Conservation (phyloP, 2,113 vertebrate genomes). For the Misgurnus anguillicaudatus region DNA sequence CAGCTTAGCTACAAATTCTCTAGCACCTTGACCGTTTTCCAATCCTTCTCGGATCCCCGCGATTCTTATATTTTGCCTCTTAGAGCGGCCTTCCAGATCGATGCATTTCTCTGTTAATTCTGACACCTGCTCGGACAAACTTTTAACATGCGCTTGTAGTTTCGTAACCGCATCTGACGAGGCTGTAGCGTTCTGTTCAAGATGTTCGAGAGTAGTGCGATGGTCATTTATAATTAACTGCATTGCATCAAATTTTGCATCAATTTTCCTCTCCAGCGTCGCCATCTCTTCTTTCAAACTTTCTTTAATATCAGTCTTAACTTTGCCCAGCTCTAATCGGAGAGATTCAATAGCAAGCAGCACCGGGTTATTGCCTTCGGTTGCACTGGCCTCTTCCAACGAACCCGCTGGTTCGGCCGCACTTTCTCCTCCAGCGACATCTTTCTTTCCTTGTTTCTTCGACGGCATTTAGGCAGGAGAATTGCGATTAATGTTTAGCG, state of each 20-base stretch:
- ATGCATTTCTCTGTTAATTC: not conserved
- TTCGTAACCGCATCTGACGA: not conserved
- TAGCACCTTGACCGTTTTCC: too few species aligned
- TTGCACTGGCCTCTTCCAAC: not conserved
- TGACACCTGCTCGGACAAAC: not conserved
- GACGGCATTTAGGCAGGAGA: too few species aligned
- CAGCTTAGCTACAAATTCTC: too few species aligned
- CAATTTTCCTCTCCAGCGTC: not conserved
- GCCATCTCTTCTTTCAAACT: not conserved
- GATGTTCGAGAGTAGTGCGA: not conserved
- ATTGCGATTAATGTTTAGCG: too few species aligned
- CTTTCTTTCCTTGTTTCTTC: too few species aligned
- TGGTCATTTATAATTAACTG: not conserved
- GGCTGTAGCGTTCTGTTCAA: not conserved
- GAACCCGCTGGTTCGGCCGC: not conserved
- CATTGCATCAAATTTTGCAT: not conserved
- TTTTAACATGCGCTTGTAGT: not conserved
- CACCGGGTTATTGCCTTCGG: not conserved
- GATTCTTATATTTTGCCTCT: too few species aligned
- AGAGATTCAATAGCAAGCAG: not conserved
- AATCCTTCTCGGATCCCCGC: too few species aligned
- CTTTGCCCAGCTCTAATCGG: not conserved
- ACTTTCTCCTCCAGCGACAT: not conserved
- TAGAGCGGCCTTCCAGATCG: constrained; percentile 4
- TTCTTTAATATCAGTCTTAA: not conserved